These are phyloP conservation scores for Calliphora vicina DNA, from an alignment of 1,140 invertebrate species.

Conservation along the genomic window DNA sequence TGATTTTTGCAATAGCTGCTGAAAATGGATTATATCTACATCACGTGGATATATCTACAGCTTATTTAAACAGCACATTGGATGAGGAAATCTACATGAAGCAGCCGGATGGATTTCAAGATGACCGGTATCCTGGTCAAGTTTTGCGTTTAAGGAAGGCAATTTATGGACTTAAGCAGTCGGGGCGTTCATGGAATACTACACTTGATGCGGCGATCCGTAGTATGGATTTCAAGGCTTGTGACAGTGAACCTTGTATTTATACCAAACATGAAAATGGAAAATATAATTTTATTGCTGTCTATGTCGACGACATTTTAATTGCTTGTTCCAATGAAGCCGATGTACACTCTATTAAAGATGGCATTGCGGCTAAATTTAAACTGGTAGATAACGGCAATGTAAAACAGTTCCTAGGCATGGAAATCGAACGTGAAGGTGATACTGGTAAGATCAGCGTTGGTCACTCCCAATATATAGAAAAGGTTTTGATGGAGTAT, in stretches of 20 bases:
- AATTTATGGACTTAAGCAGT: conserved; percentile 40
- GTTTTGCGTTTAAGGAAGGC: too few relatives aligned
- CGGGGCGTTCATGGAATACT: conserved; percentile 49
- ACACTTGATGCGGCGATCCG: conserved; percentile 47
- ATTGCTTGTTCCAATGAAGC: too few relatives aligned
- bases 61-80: conserved; percentile 63
- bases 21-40: conserved; percentile 41
- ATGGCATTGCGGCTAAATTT: too few relatives aligned
- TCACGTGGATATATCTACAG: conserved; percentile 62
- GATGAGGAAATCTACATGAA: conserved; percentile 43
- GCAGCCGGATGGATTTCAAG: too few relatives aligned
- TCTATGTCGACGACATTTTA: conserved; percentile 31
- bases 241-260: conserved; percentile 52
- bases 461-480: too few relatives aligned
- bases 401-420: too few relatives aligned
- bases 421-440: too few relatives aligned
- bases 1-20: conserved; percentile 25
- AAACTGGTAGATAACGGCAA: too few relatives aligned
- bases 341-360: too few relatives aligned
- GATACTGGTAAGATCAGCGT: too few relatives aligned
- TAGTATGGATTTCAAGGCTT: conserved; percentile 46
- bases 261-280: conserved; percentile 41
- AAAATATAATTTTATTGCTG: conserved; percentile 16
- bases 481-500: too few relatives aligned
- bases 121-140: too few relatives aligned